These are phyloP conservation scores for Drosophila parvula DNA, from an alignment of 1,140 invertebrate genomes.

Conservation along the genomic window DNA sequence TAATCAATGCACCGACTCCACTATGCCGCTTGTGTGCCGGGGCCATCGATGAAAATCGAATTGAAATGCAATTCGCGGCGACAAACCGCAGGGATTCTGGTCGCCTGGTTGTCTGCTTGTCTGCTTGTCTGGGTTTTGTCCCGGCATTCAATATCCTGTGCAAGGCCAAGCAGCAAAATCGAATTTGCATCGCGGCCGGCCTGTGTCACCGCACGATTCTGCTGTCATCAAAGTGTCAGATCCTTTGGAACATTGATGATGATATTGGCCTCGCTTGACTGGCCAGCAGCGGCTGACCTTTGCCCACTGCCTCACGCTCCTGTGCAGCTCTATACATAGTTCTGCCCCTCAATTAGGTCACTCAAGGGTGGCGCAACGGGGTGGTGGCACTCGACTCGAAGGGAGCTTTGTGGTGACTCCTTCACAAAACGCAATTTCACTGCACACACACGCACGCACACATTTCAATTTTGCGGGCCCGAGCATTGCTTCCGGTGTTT, in stretches of 20 bases:
- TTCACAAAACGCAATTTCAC: constrained; percentile 56
- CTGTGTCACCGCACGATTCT: constrained; percentile 24
- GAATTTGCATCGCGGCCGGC: constrained; percentile 55
- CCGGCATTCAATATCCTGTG: constrained; percentile 52
- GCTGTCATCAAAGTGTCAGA: constrained; percentile 51
- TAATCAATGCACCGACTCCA: constrained; percentile 8
- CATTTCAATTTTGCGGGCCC: constrained; percentile 62
- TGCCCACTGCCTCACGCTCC: not conserved
- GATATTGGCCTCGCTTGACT: constrained; percentile 42
- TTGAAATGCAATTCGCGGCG: constrained; percentile 47
- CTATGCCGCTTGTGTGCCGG: constrained; percentile 9
- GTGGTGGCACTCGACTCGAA: not conserved
- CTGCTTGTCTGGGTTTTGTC: not conserved
- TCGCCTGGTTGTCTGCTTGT: not conserved
- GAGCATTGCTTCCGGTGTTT: constrained; percentile 6
- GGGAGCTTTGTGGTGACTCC: constrained; percentile 13
- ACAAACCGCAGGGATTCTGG: constrained; percentile 34
- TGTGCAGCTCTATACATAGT: not conserved
- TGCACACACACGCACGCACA: constrained; percentile 55
- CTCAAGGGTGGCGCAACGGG: constrained; percentile 2
- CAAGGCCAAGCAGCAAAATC: constrained; percentile 58
- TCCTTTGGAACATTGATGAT: constrained; percentile 34
- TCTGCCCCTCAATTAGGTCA: constrained; percentile 31
- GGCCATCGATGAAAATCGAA: constrained; percentile 29
- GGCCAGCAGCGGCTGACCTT: constrained; percentile 40